Evolutionary conservation across 2,888 invertebrate species (phyloP), one percentile per base, ranked within the genome.

Genomic region (Amiota mariae): DNA sequence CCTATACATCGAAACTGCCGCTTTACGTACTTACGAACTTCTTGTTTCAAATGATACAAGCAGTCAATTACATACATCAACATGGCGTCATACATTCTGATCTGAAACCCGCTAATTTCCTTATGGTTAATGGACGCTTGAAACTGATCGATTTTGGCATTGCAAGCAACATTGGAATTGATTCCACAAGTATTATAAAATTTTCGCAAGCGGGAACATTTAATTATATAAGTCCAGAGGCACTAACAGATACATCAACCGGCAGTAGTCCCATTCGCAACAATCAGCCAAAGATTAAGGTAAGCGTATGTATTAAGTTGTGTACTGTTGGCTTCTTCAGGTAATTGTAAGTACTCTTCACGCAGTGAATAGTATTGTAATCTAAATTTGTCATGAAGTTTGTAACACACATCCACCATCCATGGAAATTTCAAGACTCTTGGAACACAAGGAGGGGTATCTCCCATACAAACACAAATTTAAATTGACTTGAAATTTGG

Each of bases 131-230:
- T 77, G 96, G 95, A 1, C 92, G 94, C 61, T 90, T 99, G 72
- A 99, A 99, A 91, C 91, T 99, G 74, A 99, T 99, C 80, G 99
- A 99, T 91, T 99, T 99, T 91, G 99, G 98, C 72, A 98, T 99
- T 85, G 96, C 98, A 67, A 95, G 96, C 66, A 94, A 94, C 71
- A 93, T 98, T 79, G 94, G 95, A 81, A 92, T 93, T 73, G 97
- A 98, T 89, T 95, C 94, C 88, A 98, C 98, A 0, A 96, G 96
- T 84, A 95, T 98, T 73, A 92, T 95, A 71, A 96, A 96, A 88
- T 93, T 95, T 82, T 93, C 93, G 80, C 93, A 94, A 77, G 93
- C 95, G 73, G 98, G 98, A 68, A 98, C 98, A 0, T 94, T 96
- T 87, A 97, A 97, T 89, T 99, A 97, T 90, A 98, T 99, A 91